A percentile compares a stretch with the other conserved stretches of the same genome.
phyloP scores from a whole-genome alignment of 2,797 vertebrate species.

The Paratrypauchen microcephalus region DNA sequence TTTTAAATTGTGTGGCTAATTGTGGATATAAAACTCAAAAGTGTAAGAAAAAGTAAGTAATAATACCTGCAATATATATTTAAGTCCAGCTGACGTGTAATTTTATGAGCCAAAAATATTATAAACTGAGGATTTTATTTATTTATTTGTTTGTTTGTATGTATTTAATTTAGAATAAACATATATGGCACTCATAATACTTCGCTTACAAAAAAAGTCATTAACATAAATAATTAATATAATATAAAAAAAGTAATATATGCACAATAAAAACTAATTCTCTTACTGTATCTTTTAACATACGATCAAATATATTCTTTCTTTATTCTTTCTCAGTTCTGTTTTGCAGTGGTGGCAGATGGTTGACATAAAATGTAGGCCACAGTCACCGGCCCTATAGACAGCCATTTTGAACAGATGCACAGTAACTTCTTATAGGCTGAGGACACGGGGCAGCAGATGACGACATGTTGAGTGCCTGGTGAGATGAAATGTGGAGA shows the following conservation, averaged over 20 bases:
- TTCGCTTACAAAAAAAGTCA: not conserved
- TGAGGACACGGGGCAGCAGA: constrained; percentile 34
- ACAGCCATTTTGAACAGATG: constrained; percentile 73
- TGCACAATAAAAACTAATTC: not conserved
- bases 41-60: too few species aligned
- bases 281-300: not conserved
- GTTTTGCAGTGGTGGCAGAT: not conserved
- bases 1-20: too few species aligned
- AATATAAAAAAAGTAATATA: not conserved
- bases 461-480: constrained; percentile 49
- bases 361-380: constrained; percentile 45
- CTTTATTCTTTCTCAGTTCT: not conserved
- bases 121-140: not conserved
- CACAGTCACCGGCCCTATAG: constrained; percentile 50
- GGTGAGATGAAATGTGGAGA: constrained; percentile 32
- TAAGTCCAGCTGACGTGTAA: not conserved
- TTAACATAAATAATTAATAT: not conserved
- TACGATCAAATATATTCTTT: not conserved
- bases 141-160: too few species aligned
- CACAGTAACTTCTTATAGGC: constrained; percentile 65
- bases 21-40: not conserved
- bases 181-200: not conserved
- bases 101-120: not conserved
- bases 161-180: not conserved
- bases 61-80: not conserved